phyloP scores from a whole-genome alignment of 2,888 invertebrate genomes.

The Limulus polyphemus region DNA sequence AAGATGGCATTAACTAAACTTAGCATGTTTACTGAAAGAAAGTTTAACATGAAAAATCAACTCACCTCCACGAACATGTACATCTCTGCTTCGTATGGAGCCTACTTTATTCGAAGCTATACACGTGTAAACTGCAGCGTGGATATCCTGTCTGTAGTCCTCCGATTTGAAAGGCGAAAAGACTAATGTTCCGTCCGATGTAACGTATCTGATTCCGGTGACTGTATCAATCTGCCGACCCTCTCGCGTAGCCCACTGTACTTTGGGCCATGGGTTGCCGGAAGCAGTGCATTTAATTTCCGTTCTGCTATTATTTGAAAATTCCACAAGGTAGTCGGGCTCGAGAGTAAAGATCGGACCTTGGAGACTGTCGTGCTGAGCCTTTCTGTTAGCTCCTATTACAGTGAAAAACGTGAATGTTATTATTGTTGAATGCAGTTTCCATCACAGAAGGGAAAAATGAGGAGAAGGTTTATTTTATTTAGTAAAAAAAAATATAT shows the following conservation, averaged over 20 bases:
- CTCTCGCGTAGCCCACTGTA: slow-evolving; percentile 25
- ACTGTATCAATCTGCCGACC: slow-evolving; percentile 30
- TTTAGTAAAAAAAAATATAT: no score
- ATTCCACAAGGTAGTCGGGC: slow-evolving; percentile 10
- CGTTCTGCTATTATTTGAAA: slow-evolving; percentile 18
- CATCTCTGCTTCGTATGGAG: slow-evolving; percentile 31
- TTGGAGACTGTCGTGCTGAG: no score
- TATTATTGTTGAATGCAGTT: no score
- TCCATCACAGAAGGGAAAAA: no score
- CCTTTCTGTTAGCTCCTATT: no score
- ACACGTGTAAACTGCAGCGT: slow-evolving; percentile 34
- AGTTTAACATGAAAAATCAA: neutral
- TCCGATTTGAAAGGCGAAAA: slow-evolving; percentile 33
- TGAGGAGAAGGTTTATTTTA: no score
- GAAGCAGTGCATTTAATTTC: slow-evolving; percentile 12
- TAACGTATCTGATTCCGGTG: slow-evolving; percentile 30
- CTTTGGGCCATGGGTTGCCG: slow-evolving; percentile 10
- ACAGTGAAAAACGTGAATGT: no score
- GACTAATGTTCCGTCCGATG: slow-evolving; percentile 34
- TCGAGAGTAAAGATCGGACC: slow-evolving; percentile 16
- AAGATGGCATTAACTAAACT: no score
- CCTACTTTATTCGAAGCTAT: slow-evolving; percentile 33
- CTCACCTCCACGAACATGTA: slow-evolving; percentile 34
- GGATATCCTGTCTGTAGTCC: slow-evolving; percentile 30
- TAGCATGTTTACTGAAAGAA: no score